Percentiles rank a stretch among this genome's conserved stretches.
Conservation (phyloP, 2,888 invertebrate genomes). For the Lacanobia wlatinum region DNA sequence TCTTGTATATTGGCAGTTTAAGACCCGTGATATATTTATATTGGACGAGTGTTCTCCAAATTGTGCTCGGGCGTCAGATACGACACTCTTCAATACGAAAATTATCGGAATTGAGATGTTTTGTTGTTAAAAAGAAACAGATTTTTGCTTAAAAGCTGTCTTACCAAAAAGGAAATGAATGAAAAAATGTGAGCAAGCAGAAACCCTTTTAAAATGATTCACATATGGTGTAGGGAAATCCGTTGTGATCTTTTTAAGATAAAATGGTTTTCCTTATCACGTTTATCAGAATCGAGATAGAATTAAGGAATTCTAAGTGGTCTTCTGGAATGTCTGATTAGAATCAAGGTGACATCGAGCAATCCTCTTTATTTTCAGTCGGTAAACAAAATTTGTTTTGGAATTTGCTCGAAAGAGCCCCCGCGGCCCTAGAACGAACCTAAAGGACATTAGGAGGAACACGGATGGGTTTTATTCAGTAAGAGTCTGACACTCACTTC, state of each 20-base stretch:
- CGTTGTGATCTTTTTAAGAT: neutral
- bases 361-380: neutral
- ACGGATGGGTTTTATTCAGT: too few species aligned
- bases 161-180: conserved; percentile 24
- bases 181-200: conserved; percentile 26
- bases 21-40: conserved; percentile 56
- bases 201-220: conserved; percentile 19
- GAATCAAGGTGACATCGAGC: too few species aligned
- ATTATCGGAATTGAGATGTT: conserved; percentile 33
- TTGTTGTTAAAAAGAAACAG: conserved; percentile 31
- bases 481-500: too few species aligned
- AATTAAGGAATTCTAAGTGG: conserved; percentile 15
- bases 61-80: conserved; percentile 25
- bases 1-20: conserved; percentile 60
- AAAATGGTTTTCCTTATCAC: neutral
- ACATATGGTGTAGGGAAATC: conserved; percentile 17
- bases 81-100: conserved; percentile 35
- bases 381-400: too few species aligned
- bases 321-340: neutral
- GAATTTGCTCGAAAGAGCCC: too few species aligned
- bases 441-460: too few species aligned
- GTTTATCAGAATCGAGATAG: conserved; percentile 26
- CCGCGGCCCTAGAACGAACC: too few species aligned
- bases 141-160: conserved; percentile 27
- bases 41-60: conserved; percentile 19